Evolutionary conservation across 2,888 invertebrate species (phyloP).

Genomic region (Lasioglossum pauxillum): DNA sequence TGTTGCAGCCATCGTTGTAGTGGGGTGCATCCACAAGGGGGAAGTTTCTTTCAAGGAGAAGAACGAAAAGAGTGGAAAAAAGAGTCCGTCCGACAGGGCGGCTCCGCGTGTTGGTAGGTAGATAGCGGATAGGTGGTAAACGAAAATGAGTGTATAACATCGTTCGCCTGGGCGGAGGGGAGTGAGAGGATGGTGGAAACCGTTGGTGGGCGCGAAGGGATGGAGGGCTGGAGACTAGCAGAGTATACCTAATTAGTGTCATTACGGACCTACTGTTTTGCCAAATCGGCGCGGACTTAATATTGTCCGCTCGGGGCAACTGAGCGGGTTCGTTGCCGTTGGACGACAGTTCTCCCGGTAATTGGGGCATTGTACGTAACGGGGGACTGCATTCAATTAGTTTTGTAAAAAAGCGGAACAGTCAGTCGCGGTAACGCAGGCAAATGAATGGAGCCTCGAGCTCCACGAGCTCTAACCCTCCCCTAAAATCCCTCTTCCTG

Average conservation of each 20-base stretch:
- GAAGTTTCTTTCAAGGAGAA: slow-evolving; percentile 20
- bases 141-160: slow-evolving; percentile 54
- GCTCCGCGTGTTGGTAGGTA: slow-evolving; percentile 26
- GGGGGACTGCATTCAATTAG: slow-evolving; percentile 79
- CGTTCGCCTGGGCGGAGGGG: neutral
- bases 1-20: neutral
- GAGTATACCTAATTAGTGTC: slow-evolving; percentile 79
- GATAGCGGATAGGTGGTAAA: slow-evolving; percentile 52
- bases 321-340: slow-evolving; percentile 20
- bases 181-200: slow-evolving; percentile 19
- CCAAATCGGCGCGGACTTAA: slow-evolving; percentile 76
- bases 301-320: slow-evolving; percentile 72
- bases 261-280: slow-evolving; percentile 78
- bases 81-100: slow-evolving; percentile 24
- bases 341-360: slow-evolving; percentile 77
- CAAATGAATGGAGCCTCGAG: slow-evolving; percentile 74
- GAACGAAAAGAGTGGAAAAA: neutral
- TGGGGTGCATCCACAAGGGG: slow-evolving; percentile 3
- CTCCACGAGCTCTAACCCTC: slow-evolving; percentile 46
- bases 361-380: slow-evolving; percentile 76
- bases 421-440: slow-evolving; percentile 74
- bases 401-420: slow-evolving; percentile 76
- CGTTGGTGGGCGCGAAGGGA: slow-evolving; percentile 30
- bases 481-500: slow-evolving; percentile 49
- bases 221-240: slow-evolving; percentile 54